phyloP scores from a whole-genome alignment of 2,797 vertebrate genomes.

The Urocyon cinereoargenteus region DNA sequence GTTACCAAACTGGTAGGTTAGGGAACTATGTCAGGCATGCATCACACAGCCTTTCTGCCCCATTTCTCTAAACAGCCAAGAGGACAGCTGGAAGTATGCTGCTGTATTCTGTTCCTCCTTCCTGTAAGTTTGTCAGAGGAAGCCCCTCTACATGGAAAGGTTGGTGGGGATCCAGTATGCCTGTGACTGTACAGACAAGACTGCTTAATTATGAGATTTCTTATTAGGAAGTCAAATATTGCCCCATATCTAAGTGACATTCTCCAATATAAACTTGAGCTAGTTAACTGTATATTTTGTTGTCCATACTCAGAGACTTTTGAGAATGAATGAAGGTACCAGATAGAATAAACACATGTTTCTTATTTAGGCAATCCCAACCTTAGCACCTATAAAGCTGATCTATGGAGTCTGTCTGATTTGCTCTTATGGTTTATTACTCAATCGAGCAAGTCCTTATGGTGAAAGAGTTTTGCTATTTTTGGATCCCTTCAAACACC shows the following conservation, averaged over 20 bases:
- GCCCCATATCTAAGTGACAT: not conserved
- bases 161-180: not conserved
- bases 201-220: not conserved
- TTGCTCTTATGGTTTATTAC: not conserved
- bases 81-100: not conserved
- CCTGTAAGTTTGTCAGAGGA: not conserved
- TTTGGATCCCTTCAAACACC: not conserved
- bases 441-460: not conserved
- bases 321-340: not conserved
- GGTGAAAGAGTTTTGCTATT: not conserved
- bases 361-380: not conserved
- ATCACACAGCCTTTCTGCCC: not conserved
- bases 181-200: not conserved
- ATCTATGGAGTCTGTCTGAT: not conserved
- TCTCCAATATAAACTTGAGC: not conserved
- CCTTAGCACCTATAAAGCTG: not conserved
- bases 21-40: not conserved
- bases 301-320: not conserved
- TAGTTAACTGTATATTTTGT: not conserved
- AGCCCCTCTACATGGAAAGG: not conserved
- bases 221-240: slow-evolving; percentile 14
- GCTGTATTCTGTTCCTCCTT: not conserved
- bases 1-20: not conserved
- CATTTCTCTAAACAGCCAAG: not conserved
- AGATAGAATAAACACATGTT: slow-evolving; percentile 19